These are phyloP conservation scores for Ranitomeya variabilis DNA, from an alignment of 2,113 vertebrate species.

Conservation along the genomic window DNA sequence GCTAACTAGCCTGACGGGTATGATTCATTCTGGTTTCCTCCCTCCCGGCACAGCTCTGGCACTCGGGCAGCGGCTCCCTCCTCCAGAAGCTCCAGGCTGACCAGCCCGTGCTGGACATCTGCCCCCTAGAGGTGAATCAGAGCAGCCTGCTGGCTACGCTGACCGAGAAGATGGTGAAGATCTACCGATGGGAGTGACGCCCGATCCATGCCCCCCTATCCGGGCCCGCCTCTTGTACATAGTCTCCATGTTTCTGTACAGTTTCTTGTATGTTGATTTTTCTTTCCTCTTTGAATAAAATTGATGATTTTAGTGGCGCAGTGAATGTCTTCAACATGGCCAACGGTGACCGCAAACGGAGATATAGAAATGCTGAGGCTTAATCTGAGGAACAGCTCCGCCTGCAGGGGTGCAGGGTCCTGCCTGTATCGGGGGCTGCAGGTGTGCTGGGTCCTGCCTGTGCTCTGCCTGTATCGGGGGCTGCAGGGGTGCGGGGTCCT, in stretches of 20 bases:
- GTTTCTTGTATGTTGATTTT: background rate
- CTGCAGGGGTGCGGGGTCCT: no score
- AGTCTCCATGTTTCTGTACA: slow-evolving; percentile 14
- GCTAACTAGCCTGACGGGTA: no score
- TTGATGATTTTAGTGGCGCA: slow-evolving; percentile 24
- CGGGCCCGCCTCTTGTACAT: slow-evolving; percentile 15
- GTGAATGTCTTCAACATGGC: background rate
- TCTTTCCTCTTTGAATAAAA: slow-evolving; percentile 19
- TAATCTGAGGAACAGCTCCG: background rate
- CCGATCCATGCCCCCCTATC: background rate
- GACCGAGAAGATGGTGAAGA: slow-evolving; percentile 88
- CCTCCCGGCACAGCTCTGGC: slow-evolving; percentile 83
- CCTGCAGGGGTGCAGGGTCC: no score
- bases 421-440: no score
- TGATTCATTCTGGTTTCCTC: background rate
- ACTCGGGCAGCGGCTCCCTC: slow-evolving; percentile 81
- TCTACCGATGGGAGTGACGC: slow-evolving; percentile 91
- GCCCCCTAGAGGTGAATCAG: slow-evolving; percentile 82
- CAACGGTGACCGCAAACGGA: background rate
- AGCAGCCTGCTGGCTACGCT: slow-evolving; percentile 84
- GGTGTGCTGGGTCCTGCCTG: no score
- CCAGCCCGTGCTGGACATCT: slow-evolving; percentile 89
- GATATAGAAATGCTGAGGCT: background rate
- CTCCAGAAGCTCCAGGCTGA: slow-evolving; percentile 87
- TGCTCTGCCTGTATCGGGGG: background rate